Conservation (phyloP, 1,140 invertebrate species). For the Frieseomelitta varia region DNA sequence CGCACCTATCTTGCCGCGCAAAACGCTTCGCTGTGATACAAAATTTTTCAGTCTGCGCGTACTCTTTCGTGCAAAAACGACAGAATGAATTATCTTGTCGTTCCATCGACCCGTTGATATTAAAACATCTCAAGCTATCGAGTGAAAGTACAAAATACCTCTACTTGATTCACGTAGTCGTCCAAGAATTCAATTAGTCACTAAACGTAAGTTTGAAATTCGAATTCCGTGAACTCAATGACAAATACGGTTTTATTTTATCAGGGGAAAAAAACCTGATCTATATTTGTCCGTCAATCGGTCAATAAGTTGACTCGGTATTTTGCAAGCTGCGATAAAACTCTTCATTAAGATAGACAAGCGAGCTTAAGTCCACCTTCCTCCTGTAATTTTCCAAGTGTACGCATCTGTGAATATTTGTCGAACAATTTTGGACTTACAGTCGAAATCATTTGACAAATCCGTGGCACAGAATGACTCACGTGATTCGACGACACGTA, state of each 20-base stretch:
- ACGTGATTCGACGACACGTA: slow-evolving; percentile 27
- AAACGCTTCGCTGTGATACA: slow-evolving; percentile 9
- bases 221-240: background rate
- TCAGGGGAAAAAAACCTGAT: too few species aligned
- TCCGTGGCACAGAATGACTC: background rate
- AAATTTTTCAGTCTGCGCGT: background rate
- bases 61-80: background rate
- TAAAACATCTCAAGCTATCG: background rate
- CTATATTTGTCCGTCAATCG: background rate
- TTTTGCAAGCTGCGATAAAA: slow-evolving; percentile 6
- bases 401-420: background rate
- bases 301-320: background rate
- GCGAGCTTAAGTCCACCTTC: background rate
- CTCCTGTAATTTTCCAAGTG: background rate
- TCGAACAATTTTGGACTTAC: background rate
- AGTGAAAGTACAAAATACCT: background rate
- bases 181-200: background rate
- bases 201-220: background rate
- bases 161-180: background rate
- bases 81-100: background rate
- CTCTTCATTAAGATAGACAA: background rate
- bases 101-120: background rate
- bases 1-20: background rate
- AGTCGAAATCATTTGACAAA: too few species aligned
- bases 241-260: too few species aligned